Evolutionary conservation across 2,888 invertebrate genomes (phyloP), one percentile per base, ranked within the genome.

Genomic region (Drosophila gaucha): DNA sequence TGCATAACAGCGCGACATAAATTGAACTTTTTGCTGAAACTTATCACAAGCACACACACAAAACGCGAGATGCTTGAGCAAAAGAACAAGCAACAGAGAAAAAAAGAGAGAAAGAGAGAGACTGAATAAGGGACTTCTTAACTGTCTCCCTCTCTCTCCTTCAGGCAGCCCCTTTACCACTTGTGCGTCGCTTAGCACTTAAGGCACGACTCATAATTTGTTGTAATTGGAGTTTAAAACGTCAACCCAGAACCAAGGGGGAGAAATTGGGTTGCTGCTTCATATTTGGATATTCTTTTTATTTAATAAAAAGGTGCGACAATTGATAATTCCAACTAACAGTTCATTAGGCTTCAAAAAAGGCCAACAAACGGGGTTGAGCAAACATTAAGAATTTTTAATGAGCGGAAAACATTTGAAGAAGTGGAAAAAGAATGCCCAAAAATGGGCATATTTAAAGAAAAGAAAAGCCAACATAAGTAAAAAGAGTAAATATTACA

Each of bases 21-120:
- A 87, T 87, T 83, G 76, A 83, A 85, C 86, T 87, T 85, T 87
- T 86, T 69, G 65, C 78, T 70, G 24, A 63, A 76, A 69, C 74
- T 77, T 75, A 74, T 77, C 69, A 65, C 74, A 38, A 64, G 47
- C 31, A 49, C 49, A 67, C 56, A 67, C 56, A 60, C 14, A 56
- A 30, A 56, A 51, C 43, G 49, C 39, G 30, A 56, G 22, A 57
- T 33, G 39, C 49, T 51, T 38, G 46, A 28, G 52, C 43, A 51
- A 51, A 24, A 39, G 47, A 35, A 43, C 30, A 22, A 54, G 31
- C 51, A 6, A 47, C 36, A 50, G 26, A 22, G 16, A 10, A 10
- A 3, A 28, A 26, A 20, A 62, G 50, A 24, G 35, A 31, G 12
- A 44, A 28, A 26, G 36, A 38, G 33, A 20, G 26, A 18, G 10